phyloP scores from a whole-genome alignment of 1,140 invertebrate genomes.

The Drosophila asahinai region DNA sequence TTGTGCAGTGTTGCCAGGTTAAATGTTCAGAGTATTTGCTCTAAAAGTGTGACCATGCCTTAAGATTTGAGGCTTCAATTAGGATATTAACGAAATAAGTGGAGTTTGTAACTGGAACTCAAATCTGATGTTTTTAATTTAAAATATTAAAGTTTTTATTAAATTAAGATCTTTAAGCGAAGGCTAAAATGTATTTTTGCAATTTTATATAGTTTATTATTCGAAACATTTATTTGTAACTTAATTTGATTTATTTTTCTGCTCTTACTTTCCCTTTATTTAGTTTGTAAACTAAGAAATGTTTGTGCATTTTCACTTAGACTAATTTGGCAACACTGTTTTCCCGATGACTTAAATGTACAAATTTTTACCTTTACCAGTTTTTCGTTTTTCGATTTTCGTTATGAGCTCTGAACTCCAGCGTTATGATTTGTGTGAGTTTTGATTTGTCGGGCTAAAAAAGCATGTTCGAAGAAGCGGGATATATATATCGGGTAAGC shows the following conservation, averaged over 20 bases:
- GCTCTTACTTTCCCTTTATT: fast-evolving
- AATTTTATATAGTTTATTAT: neutral
- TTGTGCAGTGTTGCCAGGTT: neutral
- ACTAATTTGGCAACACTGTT: neutral
- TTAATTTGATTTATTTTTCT: neutral
- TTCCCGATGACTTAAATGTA: conserved; percentile 1
- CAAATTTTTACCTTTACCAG: neutral
- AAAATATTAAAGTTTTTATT: no score
- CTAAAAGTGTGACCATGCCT: neutral
- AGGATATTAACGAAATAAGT: no score
- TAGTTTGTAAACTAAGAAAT: neutral
- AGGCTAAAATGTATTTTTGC: neutral
- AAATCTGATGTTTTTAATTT: no score
- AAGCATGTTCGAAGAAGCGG: conserved; percentile 23
- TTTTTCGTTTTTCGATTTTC: neutral
- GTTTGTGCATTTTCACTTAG: no score
- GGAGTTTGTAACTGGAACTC: no score
- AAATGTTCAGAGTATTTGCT: neutral
- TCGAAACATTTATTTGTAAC: neutral
- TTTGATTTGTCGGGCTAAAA: conserved; percentile 16
- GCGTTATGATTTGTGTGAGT: conserved; percentile 2
- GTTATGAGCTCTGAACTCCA: conserved; percentile 5
- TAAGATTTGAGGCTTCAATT: neutral
- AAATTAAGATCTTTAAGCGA: no score
- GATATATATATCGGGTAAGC: conserved; percentile 32